A percentile compares a stretch with the other conserved stretches of the same genome.
Evolutionary conservation across 30 jellyfish, hydroid and myxozoan genomes (phyloP).

Genomic region (Aurelia sp.): DNA sequence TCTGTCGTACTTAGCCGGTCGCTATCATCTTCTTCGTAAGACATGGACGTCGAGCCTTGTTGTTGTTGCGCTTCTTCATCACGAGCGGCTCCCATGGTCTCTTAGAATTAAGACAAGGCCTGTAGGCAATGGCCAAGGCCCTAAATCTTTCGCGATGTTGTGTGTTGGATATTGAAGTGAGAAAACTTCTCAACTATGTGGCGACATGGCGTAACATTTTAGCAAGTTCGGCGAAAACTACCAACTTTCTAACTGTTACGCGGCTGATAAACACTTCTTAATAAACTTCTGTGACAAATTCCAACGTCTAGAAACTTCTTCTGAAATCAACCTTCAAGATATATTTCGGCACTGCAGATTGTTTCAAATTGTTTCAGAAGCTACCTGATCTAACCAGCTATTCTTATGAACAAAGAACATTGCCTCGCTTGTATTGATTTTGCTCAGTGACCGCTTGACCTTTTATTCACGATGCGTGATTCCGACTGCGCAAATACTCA

Average conservation of each 20-base stretch:
- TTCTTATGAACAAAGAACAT: slow-evolving; percentile 14
- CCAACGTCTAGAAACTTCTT: too few species aligned
- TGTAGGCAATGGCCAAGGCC: too few species aligned
- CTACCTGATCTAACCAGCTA: slow-evolving; percentile 53
- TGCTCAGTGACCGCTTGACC: slow-evolving; percentile 74
- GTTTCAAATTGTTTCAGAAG: slow-evolving; percentile 52
- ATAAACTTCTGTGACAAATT: too few species aligned
- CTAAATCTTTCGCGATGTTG: too few species aligned
- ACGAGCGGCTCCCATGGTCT: slow-evolving; percentile 24
- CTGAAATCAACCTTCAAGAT: background rate
- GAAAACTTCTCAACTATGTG: too few species aligned
- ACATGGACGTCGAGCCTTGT: slow-evolving; percentile 1
- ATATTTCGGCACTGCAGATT: slow-evolving; percentile 16
- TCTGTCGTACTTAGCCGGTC: slow-evolving; percentile 83
- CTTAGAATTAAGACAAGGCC: background rate
- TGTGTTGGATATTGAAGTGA: too few species aligned
- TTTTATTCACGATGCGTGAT: slow-evolving; percentile 32
- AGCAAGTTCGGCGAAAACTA: too few species aligned
- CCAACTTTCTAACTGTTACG: too few species aligned
- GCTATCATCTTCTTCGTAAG: slow-evolving; percentile 80
- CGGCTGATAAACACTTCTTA: too few species aligned
- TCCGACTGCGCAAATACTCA: slow-evolving; percentile 11
- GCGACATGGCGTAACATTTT: too few species aligned
- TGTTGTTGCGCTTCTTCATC: slow-evolving; percentile 45
- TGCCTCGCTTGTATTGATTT: slow-evolving; percentile 20